A percentile compares a stretch with the other conserved stretches of the same genome.
Conservation (phyloP, 2,797 vertebrate species). For the Danio choprae region DNA sequence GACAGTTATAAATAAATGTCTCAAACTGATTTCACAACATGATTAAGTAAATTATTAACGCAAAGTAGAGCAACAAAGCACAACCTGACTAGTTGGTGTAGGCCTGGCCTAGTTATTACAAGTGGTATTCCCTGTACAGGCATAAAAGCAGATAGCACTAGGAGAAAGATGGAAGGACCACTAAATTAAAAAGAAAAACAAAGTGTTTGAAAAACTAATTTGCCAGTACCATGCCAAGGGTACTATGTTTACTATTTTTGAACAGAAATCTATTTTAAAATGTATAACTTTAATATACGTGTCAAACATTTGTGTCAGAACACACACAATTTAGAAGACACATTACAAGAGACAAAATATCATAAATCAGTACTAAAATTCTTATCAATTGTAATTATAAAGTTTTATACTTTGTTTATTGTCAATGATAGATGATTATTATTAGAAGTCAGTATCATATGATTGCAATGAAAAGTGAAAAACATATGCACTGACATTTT, state of each 20-base stretch:
- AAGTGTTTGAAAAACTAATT: neutral
- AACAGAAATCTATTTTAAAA: no score
- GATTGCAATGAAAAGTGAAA: neutral
- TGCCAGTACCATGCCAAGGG: neutral
- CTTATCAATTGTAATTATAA: no score
- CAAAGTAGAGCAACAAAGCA: slow-evolving; percentile 29
- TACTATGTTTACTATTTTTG: neutral
- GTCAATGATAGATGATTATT: neutral
- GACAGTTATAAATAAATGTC: slow-evolving; percentile 63
- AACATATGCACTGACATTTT: neutral
- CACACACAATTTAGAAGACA: no score
- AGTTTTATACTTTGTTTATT: neutral
- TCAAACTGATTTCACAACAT: slow-evolving; percentile 48
- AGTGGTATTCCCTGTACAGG: slow-evolving; percentile 9
- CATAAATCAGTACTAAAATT: no score
- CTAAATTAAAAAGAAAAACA: neutral
- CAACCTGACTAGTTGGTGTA: slow-evolving; percentile 29
- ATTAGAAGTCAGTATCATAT: neutral
- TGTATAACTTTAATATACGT: neutral
- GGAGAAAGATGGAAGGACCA: neutral
- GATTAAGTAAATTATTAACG: slow-evolving; percentile 62
- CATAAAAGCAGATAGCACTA: slow-evolving; percentile 37
- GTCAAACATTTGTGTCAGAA: no score
- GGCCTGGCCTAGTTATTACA: slow-evolving; percentile 17
- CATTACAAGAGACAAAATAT: no score